These are phyloP conservation scores for Harpagoxenus sublaevis DNA, from an alignment of 2,888 invertebrate genomes.

Conservation along the genomic window DNA sequence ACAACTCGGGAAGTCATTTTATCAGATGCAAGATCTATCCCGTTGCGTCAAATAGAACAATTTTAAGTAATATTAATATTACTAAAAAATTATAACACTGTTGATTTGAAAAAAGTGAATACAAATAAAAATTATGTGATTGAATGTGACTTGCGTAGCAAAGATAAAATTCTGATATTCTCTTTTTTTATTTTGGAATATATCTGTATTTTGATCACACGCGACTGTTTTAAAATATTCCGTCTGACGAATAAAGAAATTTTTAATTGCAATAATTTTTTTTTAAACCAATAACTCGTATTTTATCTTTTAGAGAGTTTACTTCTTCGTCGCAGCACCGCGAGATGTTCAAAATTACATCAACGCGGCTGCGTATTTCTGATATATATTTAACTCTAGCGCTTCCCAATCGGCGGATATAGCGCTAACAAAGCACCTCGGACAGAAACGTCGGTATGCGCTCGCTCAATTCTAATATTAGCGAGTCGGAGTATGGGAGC, in stretches of 20 bases:
- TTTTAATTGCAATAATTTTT: background rate
- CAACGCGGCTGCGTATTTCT: background rate
- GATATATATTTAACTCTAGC: constrained; percentile 58
- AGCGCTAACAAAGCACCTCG: constrained; percentile 60
- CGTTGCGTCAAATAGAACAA: background rate
- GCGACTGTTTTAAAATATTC: background rate
- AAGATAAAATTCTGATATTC: background rate
- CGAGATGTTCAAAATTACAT: constrained; percentile 1
- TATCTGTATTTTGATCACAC: background rate
- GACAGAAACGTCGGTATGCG: constrained; percentile 65
- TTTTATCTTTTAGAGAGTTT: background rate
- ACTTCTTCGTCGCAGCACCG: background rate
- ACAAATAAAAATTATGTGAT: background rate
- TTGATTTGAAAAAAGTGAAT: background rate
- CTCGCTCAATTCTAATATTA: constrained; percentile 74
- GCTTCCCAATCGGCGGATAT: constrained; percentile 41
- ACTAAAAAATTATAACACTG: background rate
- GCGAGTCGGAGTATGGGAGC: constrained; percentile 53
- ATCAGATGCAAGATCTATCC: background rate
- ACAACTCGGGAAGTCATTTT: constrained; percentile 3
- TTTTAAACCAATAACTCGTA: background rate
- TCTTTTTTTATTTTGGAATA: background rate
- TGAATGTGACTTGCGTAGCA: too few species aligned
- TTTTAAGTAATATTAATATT: background rate
- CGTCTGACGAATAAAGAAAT: background rate